These are phyloP conservation scores for Choloepus didactylus DNA, from an alignment of 2,797 vertebrate species.

Conservation along the genomic window DNA sequence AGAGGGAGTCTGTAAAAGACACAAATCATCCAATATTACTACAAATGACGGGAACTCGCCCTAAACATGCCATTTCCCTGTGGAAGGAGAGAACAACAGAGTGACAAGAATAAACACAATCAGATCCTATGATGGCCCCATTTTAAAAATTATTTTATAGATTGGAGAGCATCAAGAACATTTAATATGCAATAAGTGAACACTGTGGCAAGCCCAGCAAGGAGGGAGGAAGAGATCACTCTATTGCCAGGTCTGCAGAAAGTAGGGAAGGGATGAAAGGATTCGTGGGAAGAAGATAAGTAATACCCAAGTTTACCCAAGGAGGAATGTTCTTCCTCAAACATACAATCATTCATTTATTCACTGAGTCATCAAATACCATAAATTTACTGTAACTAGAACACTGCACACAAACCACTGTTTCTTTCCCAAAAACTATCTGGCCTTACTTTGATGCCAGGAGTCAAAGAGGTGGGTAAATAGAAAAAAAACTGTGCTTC, in stretches of 20 bases:
- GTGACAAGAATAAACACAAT: neutral
- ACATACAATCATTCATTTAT: neutral
- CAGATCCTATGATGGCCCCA: neutral
- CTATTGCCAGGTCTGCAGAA: neutral
- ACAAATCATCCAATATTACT: neutral
- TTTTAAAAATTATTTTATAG: conserved; percentile 39
- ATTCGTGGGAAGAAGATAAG: neutral
- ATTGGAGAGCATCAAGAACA: neutral
- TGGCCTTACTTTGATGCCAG: neutral
- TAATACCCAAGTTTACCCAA: neutral
- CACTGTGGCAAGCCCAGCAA: neutral
- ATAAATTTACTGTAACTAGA: neutral
- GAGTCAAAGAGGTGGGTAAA: neutral
- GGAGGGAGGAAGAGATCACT: neutral
- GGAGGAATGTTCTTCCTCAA: conserved; percentile 30
- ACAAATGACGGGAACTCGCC: conserved; percentile 26
- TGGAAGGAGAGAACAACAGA: neutral
- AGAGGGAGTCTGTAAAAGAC: neutral
- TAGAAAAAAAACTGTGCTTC: neutral
- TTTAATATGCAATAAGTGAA: neutral
- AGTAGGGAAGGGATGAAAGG: neutral
- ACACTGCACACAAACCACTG: too few relatives aligned
- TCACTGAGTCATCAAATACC: neutral
- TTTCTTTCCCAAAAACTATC: neutral
- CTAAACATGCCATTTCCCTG: conserved; percentile 48